A percentile compares a stretch with the other conserved stretches of the same genome.
Conservation (phyloP, 2,113 vertebrate species). For the Gnathonemus echidnorhynchus region DNA sequence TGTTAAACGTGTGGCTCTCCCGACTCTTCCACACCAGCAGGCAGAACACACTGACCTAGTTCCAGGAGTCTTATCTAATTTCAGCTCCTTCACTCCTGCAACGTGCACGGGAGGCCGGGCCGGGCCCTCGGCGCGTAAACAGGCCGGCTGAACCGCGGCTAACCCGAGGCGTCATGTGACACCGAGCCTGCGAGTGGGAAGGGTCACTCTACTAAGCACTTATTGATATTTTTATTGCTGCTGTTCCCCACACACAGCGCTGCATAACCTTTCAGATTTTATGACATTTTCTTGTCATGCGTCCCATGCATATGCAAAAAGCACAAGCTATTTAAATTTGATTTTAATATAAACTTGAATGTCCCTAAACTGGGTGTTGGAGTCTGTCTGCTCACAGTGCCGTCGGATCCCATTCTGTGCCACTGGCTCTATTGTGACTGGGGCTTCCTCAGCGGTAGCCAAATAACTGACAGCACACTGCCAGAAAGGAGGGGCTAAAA, state of each 20-base stretch:
- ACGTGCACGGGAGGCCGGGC: neutral
- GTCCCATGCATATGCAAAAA: neutral
- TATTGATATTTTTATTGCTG: neutral
- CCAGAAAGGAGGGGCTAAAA: neutral
- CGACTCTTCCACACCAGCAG: slow-evolving; percentile 30
- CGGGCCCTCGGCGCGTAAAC: neutral
- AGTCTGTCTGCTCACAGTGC: neutral
- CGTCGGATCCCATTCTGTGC: neutral
- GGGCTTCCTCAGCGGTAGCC: neutral
- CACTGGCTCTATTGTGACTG: neutral
- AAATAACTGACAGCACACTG: neutral
- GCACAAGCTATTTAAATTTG: neutral
- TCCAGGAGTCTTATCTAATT: slow-evolving; percentile 39
- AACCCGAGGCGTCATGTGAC: slow-evolving; percentile 7
- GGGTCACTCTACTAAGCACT: neutral
- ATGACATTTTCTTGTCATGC: neutral
- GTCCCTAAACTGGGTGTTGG: neutral
- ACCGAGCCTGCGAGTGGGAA: neutral
- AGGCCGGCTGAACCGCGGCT: slow-evolving; percentile 9
- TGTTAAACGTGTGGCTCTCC: slow-evolving; percentile 1
- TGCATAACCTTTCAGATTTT: neutral
- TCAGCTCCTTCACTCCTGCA: neutral
- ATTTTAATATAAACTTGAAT: neutral
- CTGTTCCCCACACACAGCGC: neutral
- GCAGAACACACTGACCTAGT: slow-evolving; percentile 46